A percentile compares a stretch with the other conserved stretches of the same genome.
phyloP scores from a whole-genome alignment of 2,113 vertebrate genomes.

The Tretioscincus oriximinensis region DNA sequence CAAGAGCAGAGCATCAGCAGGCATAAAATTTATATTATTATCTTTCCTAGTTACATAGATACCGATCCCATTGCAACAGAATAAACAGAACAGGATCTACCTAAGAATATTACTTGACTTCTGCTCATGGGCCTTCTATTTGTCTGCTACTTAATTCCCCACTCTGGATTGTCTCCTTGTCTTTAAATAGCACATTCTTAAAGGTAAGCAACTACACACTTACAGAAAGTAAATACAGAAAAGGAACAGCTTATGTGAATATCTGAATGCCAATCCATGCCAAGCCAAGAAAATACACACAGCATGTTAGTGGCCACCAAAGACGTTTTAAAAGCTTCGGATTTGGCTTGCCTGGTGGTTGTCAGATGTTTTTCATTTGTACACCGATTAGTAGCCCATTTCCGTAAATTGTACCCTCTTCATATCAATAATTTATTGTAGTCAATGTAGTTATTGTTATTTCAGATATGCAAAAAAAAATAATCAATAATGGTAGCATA shows the following conservation, averaged over 20 bases:
- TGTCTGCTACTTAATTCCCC: not conserved
- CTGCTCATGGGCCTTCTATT: not conserved
- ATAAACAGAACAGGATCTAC: constrained; percentile 6
- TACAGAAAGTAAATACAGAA: not conserved
- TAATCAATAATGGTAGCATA: too few relatives aligned
- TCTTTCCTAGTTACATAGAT: constrained; percentile 11
- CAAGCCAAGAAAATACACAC: not conserved
- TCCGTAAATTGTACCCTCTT: too few relatives aligned
- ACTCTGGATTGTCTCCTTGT: not conserved
- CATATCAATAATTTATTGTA: too few relatives aligned
- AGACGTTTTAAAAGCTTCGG: not conserved
- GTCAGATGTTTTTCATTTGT: too few relatives aligned
- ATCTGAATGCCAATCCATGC: not conserved
- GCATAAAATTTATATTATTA: constrained; percentile 23
- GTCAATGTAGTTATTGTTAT: too few relatives aligned
- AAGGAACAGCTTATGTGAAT: not conserved
- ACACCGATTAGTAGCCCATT: too few relatives aligned
- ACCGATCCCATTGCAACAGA: not conserved
- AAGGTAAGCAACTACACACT: not conserved
- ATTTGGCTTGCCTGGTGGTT: not conserved
- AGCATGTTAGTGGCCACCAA: not conserved
- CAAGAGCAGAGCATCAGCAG: not conserved
- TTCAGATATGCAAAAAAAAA: too few relatives aligned
- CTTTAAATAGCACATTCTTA: not conserved
- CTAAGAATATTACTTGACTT: not conserved